These are phyloP conservation scores for Dasypolia templi DNA, from an alignment of 2,888 invertebrate genomes.

Conservation along the genomic window DNA sequence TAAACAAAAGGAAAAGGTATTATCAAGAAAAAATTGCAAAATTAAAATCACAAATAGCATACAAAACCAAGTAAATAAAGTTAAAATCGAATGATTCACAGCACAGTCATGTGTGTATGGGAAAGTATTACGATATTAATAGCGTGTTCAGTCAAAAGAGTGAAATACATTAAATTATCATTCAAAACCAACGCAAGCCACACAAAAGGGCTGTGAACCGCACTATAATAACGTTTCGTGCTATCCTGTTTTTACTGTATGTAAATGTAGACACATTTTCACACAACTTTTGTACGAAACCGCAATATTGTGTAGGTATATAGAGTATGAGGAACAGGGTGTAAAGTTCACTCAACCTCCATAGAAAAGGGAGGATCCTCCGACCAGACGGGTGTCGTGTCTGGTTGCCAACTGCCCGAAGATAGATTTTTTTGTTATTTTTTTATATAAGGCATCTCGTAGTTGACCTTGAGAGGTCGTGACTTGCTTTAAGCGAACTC, in stretches of 20 bases:
- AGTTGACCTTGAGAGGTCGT: too few species aligned
- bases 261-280: constrained; percentile 4
- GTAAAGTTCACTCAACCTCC: too few species aligned
- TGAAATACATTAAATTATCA: constrained; percentile 27
- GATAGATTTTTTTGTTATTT: too few species aligned
- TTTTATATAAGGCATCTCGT: too few species aligned
- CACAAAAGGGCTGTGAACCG: constrained; percentile 23
- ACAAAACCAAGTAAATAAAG: neutral
- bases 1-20: neutral
- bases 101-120: too few species aligned
- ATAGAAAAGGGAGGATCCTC: too few species aligned
- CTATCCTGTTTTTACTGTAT: constrained; percentile 12
- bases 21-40: too few species aligned
- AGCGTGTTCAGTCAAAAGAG: neutral
- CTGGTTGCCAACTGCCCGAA: too few species aligned
- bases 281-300: neutral
- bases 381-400: too few species aligned
- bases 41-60: neutral
- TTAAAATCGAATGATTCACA: neutral
- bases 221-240: constrained; percentile 28
- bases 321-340: too few species aligned
- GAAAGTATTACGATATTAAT: neutral
- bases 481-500: too few species aligned
- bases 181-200: constrained; percentile 1
- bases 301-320: neutral